These are phyloP conservation scores for Varanus salvator DNA, from an alignment of 2,113 vertebrate species.

Conservation along the genomic window DNA sequence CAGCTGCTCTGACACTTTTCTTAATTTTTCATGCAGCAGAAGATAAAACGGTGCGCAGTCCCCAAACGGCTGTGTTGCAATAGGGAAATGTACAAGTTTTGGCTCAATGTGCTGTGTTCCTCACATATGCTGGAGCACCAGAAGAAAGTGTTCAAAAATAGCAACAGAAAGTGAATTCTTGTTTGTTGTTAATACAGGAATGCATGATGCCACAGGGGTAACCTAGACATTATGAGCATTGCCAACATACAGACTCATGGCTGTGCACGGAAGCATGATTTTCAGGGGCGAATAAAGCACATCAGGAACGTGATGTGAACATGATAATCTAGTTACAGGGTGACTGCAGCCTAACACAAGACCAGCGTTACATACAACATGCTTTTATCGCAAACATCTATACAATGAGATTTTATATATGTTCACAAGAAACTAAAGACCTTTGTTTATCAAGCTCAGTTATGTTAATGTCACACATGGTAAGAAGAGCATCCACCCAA, in stretches of 20 bases:
- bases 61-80: neutral
- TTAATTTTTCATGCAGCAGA: neutral
- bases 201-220: neutral
- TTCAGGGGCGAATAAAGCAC: neutral
- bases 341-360: too few relatives aligned
- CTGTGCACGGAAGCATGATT: neutral
- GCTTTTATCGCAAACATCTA: too few relatives aligned
- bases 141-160: neutral
- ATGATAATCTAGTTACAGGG: neutral
- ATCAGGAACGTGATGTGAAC: neutral
- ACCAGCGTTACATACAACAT: too few relatives aligned
- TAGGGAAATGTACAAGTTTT: neutral
- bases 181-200: neutral
- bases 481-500: too few relatives aligned
- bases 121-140: neutral
- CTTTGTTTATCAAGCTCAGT: too few relatives aligned
- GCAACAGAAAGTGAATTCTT: neutral
- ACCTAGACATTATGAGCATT: neutral
- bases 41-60: neutral
- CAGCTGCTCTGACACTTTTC: neutral
- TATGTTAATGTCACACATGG: too few relatives aligned
- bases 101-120: neutral
- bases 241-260: neutral
- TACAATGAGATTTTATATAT: too few relatives aligned
- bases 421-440: too few relatives aligned